Base-by-base conservation (phyloP, 2,113 vertebrate species). In the Gymnobelideus leadbeateri region DNA sequence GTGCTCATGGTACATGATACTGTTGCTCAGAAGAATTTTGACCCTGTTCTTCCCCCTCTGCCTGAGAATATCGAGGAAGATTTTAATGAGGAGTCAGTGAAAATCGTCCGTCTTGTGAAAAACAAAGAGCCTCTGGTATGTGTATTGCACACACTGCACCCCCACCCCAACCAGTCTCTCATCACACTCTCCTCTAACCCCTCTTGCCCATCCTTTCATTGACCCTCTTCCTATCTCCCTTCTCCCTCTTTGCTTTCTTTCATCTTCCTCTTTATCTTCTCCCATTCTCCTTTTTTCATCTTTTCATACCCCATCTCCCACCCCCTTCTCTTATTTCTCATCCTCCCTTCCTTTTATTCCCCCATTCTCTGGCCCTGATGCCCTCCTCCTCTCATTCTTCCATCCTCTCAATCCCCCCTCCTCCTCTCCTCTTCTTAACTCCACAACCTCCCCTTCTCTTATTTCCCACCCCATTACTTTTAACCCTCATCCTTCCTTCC, bases 61-160 rank as follows among this genome's bases (percentile, higher is more conserved):
- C 99, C 99, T 0, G 99, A 99, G 4, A 99, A 99, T 57, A 96
- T 99, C 2, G 99, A 99, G 0, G 99, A 99, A 49, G 99, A 99
- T 96, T 99, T 99, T 94, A 99, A 99, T 89, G 99, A 99, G 94
- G 99, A 99, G 97, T 99, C 99, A 0, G 99, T 99, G 93, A 99
- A 99, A 98, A 99, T 99, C 1, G 99, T 99, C 51, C 99, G 99
- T 0, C 98, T 99, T 96, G 99, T 99, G 95, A 99, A 99, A 98
- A 99, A 99, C 98, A 99, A 99, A 98, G 99, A 99, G 93, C 99
- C 99, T 0, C 97, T 99, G 99, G 99, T 99, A 98, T 90, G 98
- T 98, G 90, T 50, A 7, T 4, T 4, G 25, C 47, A 49, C 47
- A 49, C 47, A 49, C 47, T 26, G 2, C 49, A 19, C 4, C 26